Evolutionary conservation across 2,888 invertebrate species (phyloP).

Genomic region (Ormyrus pomaceus): DNA sequence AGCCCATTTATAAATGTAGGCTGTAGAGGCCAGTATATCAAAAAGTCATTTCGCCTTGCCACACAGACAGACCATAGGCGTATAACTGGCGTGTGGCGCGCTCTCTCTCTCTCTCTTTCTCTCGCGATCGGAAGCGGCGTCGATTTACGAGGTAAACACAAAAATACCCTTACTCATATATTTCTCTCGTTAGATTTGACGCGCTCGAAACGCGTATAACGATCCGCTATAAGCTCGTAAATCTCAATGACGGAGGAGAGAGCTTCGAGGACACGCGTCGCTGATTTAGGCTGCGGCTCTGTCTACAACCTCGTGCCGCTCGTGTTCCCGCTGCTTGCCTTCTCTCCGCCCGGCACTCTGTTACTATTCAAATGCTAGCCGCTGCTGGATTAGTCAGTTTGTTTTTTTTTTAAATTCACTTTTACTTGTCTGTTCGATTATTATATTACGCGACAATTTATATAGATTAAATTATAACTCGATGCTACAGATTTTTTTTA

Average conservation of each 20-base stretch:
- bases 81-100: neutral
- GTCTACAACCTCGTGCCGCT: neutral
- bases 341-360: too few relatives aligned
- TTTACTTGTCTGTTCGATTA: too few relatives aligned
- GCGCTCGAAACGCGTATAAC: constrained; percentile 22
- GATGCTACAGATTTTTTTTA: too few relatives aligned
- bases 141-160: constrained; percentile 46
- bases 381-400: too few relatives aligned
- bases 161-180: constrained; percentile 28
- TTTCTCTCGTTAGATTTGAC: constrained; percentile 37
- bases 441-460: too few relatives aligned
- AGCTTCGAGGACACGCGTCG: constrained; percentile 1
- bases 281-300: too few relatives aligned
- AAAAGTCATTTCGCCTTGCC: constrained; percentile 14
- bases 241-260: constrained; percentile 40
- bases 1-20: neutral
- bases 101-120: neutral
- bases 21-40: constrained; percentile 10
- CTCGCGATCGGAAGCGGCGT: constrained; percentile 17
- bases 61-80: neutral
- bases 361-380: too few relatives aligned
- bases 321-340: neutral
- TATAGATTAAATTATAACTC: too few relatives aligned
- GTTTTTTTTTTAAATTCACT: too few relatives aligned
- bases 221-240: constrained; percentile 37